Base-by-base conservation (phyloP, 1,140 invertebrate genomes). In the Nomia melanderi region DNA sequence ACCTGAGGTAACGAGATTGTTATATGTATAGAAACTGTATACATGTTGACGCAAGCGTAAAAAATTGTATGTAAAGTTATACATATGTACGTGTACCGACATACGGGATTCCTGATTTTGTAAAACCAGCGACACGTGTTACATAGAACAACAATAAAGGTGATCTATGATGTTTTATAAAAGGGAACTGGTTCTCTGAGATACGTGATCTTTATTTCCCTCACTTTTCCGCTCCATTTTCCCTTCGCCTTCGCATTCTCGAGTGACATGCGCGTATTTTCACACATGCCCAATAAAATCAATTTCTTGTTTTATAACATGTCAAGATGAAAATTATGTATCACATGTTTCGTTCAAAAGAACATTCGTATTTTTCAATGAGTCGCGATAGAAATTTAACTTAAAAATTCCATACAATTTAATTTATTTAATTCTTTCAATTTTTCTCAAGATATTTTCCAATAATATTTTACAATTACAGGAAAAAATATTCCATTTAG, bases 141-240 rank as follows among this genome's bases (percentile, higher is more conserved):
- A 86, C 66, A 79, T 79, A 85, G 71, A 86, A 80, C 79, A 86
- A 83, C 56, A 84, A 86, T 82, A 86, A 85, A 86, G 78, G 60
- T 83, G 83, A 85, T 85, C 72, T 79, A 83, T 79, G 84, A 82
- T 54, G 83, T 86, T 86, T 86, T 83, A 77, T 86, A 86, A 85
- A 79, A 84, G 81, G 70, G 65, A 75, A 76, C 54, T 69, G 23
- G 64, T 73, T 78, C 70, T 83, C 36, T 60, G 2, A 27, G 23
- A 29, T 59, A 75, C 64, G 64, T 67, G 64, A 47, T 76, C 54
- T 76, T 76, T 50, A 69, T 76, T 69, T 47, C 29, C 65, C 27
- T 31, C 1, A 29, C 3, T 31, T 20, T 4, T 14, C 14, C 14
- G 12, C 3, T 27, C 7, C 36, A 17, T 9, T 47, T 14, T 25